Conservation (phyloP, 1,140 invertebrate genomes). For the Caenorhabditis brenneri region DNA sequence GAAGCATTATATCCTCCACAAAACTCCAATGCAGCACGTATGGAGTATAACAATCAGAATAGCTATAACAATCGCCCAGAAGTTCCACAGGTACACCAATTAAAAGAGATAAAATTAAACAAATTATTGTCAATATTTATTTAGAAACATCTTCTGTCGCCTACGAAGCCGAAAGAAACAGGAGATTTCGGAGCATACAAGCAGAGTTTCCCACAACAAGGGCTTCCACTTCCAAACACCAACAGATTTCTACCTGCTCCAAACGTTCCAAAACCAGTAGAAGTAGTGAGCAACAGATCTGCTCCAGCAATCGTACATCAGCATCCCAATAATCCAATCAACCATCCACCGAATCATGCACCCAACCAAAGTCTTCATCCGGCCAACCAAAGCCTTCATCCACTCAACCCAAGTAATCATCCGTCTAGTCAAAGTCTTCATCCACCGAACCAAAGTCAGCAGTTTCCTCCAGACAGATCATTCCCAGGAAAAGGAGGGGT, state of each 20-base stretch:
- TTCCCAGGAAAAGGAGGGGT: not conserved
- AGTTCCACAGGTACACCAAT: not conserved
- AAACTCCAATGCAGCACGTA: not conserved
- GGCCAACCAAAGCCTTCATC: too few relatives aligned
- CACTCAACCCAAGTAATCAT: too few relatives aligned
- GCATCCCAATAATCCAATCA: too few relatives aligned
- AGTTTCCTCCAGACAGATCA: not conserved
- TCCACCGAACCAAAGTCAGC: not conserved
- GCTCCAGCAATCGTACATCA: too few relatives aligned
- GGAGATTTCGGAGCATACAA: not conserved
- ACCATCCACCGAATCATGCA: not conserved
- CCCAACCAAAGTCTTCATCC: too few relatives aligned
- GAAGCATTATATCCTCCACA: conserved; percentile 17
- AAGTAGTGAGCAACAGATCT: not conserved
- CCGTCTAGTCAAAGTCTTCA: too few relatives aligned
- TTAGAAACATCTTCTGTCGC: not conserved
- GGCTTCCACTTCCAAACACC: not conserved
- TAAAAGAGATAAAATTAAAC: not conserved
- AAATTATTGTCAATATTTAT: not conserved
- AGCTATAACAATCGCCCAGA: not conserved
- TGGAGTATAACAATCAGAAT: not conserved
- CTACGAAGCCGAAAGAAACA: not conserved
- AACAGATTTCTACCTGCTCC: not conserved
- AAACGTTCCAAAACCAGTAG: not conserved
- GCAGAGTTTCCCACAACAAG: not conserved